Evolutionary conservation across 2,113 vertebrate genomes (phyloP).

Genomic region (Syngnathus floridae): DNA sequence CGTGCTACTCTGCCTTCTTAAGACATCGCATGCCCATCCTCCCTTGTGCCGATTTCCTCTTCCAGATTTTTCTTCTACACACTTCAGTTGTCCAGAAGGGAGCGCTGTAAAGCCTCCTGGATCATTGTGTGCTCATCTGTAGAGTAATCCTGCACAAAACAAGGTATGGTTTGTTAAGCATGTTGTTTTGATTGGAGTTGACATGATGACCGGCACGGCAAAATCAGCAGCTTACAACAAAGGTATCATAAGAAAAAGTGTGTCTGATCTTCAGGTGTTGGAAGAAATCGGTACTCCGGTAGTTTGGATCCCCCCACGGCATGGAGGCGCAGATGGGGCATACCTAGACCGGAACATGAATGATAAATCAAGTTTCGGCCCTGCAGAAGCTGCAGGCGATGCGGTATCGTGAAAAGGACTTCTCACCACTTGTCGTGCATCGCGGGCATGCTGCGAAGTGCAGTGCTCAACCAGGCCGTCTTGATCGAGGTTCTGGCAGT

Average conservation of each 20-base stretch:
- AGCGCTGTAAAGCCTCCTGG: conserved; percentile 88
- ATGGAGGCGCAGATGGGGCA: conserved; percentile 97
- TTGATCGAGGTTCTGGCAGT: conserved; percentile 90
- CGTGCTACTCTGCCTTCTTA: conserved; percentile 32
- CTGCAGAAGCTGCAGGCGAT: not conserved
- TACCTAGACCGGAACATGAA: conserved; percentile 67
- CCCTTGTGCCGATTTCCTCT: conserved; percentile 9
- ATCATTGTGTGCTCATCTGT: conserved; percentile 92
- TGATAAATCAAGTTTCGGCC: not conserved
- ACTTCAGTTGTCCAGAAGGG: conserved; percentile 82
- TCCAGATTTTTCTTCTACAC: conserved; percentile 23
- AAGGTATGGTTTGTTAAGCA: not conserved
- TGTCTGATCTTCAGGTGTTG: conserved; percentile 92
- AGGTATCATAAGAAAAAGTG: conserved; percentile 94
- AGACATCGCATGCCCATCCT: conserved; percentile 29
- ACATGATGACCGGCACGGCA: no score
- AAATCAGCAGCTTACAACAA: conserved; percentile 78
- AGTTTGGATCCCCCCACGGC: conserved; percentile 96
- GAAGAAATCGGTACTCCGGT: conserved; percentile 93
- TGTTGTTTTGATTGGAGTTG: not conserved
- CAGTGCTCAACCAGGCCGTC: conserved; percentile 94
- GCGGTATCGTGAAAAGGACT: not conserved
- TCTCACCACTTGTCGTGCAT: conserved; percentile 83
- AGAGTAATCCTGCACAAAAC: conserved; percentile 78
- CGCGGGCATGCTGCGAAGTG: conserved; percentile 80